These are phyloP conservation scores for Danaus plexippus DNA, from an alignment of 1,140 invertebrate genomes.

Conservation along the genomic window DNA sequence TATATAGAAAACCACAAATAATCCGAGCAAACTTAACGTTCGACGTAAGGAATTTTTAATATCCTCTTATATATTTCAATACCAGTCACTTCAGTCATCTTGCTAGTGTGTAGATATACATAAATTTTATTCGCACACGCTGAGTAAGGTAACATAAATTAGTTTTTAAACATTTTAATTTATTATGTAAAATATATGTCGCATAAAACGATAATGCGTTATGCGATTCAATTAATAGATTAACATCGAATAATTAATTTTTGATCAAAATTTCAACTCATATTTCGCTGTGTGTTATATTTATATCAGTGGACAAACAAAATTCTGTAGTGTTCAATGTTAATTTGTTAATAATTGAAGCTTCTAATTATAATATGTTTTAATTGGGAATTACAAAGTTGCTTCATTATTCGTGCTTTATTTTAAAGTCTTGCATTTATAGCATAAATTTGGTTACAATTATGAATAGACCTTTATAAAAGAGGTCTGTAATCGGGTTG, in stretches of 20 bases:
- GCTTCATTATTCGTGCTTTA: too few species aligned
- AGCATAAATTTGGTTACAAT: neutral
- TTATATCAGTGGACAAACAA: too few species aligned
- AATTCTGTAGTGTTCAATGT: too few species aligned
- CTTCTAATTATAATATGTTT: too few species aligned
- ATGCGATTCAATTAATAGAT: too few species aligned
- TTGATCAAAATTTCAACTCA: slow-evolving; percentile 4
- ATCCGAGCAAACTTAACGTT: slow-evolving; percentile 13
- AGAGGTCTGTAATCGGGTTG: slow-evolving; percentile 17
- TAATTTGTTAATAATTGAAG: too few species aligned
- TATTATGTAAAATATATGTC: slow-evolving; percentile 2
- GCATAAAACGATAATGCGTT: neutral
- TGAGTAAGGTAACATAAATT: neutral
- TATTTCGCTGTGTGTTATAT: slow-evolving; percentile 19
- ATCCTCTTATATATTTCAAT: slow-evolving; percentile 38
- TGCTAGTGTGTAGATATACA: slow-evolving; percentile 29
- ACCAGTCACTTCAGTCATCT: slow-evolving; percentile 36
- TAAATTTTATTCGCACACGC: slow-evolving; percentile 8
- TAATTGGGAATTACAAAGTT: too few species aligned
- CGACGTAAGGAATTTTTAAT: slow-evolving; percentile 48
- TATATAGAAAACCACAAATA: slow-evolving; percentile 13
- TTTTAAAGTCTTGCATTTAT: neutral
- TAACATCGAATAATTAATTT: too few species aligned
- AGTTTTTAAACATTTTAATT: too few species aligned
- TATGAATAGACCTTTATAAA: slow-evolving; percentile 10